Base-by-base conservation (phyloP, 1,140 invertebrate genomes). In the Philotrypesis tridentata region DNA sequence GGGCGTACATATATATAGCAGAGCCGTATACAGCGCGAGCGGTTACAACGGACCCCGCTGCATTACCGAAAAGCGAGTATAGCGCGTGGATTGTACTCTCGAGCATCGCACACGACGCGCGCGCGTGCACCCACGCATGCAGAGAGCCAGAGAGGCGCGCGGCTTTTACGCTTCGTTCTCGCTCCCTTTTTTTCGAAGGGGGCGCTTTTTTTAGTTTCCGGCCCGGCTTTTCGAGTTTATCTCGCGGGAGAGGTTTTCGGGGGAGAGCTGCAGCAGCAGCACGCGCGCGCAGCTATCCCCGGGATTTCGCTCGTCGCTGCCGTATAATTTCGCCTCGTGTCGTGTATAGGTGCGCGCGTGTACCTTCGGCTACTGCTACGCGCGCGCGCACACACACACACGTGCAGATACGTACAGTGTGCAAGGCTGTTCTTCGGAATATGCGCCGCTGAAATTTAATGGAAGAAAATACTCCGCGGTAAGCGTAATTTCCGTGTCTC, bases 201-300 rank as follows among this genome's bases (percentile, higher is more conserved):
- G n/a, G n/a, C n/a, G n/a, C n/a, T 37, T 55, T 55, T 55, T 55
- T 21, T n/a, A 55, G 21, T n/a, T n/a, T 55, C 48, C 63, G 11
- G 61, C 14, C 27, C 63, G 17, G 27, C 1, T 65, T 65, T 65
- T 65, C 27, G 25, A 65, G 23, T 65, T 65, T 29, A 65, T 65
- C 63, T 29, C 63, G 27, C 29, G 68, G 68, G 33, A 71, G 27
- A 71, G 68, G 23, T 71, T 71, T 71, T 55, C 48, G 48, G n/a
- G n/a, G n/a, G 48, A 55, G 21, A n/a, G 48, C 17, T 43, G 48
- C 48, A 5, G 33, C 33, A 37, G 33, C n/a, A n/a, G n/a, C n/a
- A n/a, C 3, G 33, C 33, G 33, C 33, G 33, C 9, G 33, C 33
- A 5, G 33, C 33, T 37, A 3, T 37, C 9, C 33, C 9, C 48